Percentiles rank a stretch among this genome's conserved stretches.
phyloP scores from a whole-genome alignment of 92 coral and sea anemone species.

The Umimayanthus kanabou region DNA sequence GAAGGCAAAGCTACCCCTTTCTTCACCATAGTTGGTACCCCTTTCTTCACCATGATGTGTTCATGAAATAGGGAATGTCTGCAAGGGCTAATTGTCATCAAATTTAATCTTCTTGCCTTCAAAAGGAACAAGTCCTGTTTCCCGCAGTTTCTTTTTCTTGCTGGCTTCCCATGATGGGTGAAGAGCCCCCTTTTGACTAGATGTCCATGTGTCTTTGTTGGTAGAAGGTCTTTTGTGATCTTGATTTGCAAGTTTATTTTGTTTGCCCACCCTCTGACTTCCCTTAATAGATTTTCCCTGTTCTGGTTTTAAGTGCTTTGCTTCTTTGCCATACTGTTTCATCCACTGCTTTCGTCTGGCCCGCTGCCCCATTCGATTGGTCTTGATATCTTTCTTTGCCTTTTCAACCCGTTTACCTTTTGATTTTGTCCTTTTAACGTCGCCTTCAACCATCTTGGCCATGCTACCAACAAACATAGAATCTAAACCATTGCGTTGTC shows the following conservation, averaged over 20 bases:
- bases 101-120: conserved; percentile 87
- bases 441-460: conserved; percentile 32
- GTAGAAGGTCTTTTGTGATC: background rate
- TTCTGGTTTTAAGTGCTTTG: conserved; percentile 66
- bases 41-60: too few relatives aligned
- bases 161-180: conserved; percentile 99
- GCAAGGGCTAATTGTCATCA: conserved; percentile 51
- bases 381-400: conserved; percentile 8
- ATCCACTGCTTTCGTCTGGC: conserved; percentile 79
- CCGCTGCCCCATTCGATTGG: conserved; percentile 86
- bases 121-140: conserved; percentile 71
- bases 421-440: background rate
- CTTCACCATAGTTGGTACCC: too few relatives aligned
- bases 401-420: conserved; percentile 44
- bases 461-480: conserved; percentile 76
- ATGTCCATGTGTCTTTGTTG: background rate
- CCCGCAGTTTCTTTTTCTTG: conserved; percentile 74
- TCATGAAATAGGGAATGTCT: too few relatives aligned
- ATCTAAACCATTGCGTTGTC: conserved; percentile 42
- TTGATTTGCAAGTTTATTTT: conserved; percentile 4
- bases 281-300: background rate
- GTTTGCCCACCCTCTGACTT: background rate
- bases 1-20: too few relatives aligned
- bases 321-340: conserved; percentile 81
- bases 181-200: conserved; percentile 12